These are phyloP conservation scores for Ormyrus nitidulus DNA, from an alignment of 2,888 invertebrate genomes.

Conservation along the genomic window DNA sequence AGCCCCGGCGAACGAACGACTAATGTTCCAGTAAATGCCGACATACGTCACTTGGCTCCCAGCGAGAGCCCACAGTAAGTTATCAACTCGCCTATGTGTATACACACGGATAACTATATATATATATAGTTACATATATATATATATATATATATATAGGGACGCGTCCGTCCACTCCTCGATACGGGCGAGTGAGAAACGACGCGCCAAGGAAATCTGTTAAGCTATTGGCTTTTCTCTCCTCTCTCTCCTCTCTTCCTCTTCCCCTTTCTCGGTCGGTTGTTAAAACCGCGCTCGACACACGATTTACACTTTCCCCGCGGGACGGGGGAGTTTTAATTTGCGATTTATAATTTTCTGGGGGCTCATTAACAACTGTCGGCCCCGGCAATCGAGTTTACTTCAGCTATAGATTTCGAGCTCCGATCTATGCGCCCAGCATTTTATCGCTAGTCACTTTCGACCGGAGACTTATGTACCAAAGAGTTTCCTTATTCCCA, in stretches of 20 bases:
- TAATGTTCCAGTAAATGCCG: slow-evolving; percentile 59
- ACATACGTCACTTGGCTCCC: slow-evolving; percentile 55
- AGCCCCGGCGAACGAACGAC: slow-evolving; percentile 28
- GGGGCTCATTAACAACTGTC: background rate
- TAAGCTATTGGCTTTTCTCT: slow-evolving; percentile 36
- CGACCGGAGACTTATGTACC: no score
- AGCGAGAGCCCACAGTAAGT: slow-evolving; percentile 56
- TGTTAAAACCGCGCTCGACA: background rate
- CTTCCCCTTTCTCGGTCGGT: background rate
- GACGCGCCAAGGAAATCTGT: slow-evolving; percentile 44
- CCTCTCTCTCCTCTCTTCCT: background rate
- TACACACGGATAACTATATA: background rate
- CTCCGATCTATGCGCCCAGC: no score
- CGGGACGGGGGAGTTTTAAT: no score
- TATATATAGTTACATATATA: no score
- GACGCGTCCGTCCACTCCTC: background rate
- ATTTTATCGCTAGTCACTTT: no score
- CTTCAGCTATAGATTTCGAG: no score
- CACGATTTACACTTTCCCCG: background rate
- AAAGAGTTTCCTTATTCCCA: no score
- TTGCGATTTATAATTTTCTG: no score
- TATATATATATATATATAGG: no score
- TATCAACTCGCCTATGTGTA: slow-evolving; percentile 51
- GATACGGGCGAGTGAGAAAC: slow-evolving; percentile 29
- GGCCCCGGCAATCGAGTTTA: background rate